Percentiles rank a stretch among this genome's conserved stretches.
These are phyloP conservation scores for Drosophila novamexicana DNA, from an alignment of 1,140 invertebrate genomes.

Conservation along the genomic window DNA sequence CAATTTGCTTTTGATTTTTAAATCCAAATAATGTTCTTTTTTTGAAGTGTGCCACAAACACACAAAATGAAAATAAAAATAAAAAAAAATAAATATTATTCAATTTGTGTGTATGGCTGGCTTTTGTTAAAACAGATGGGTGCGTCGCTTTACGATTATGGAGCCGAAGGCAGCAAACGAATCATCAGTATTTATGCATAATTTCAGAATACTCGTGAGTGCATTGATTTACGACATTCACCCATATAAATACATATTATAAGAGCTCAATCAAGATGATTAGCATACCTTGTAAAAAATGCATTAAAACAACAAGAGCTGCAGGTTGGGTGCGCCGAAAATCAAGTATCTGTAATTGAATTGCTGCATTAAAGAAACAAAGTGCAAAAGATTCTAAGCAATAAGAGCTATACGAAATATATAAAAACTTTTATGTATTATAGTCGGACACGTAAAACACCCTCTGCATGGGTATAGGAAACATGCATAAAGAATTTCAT, in stretches of 20 bases:
- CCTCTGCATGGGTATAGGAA: slow-evolving; percentile 11
- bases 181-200: slow-evolving; percentile 14
- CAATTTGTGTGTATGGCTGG: slow-evolving; percentile 6
- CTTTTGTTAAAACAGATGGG: slow-evolving; percentile 25
- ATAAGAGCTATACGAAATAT: too few species aligned
- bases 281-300: slow-evolving; percentile 17
- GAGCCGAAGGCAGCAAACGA: slow-evolving; percentile 1
- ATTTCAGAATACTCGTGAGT: slow-evolving; percentile 22
- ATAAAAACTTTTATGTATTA: too few species aligned
- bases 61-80: background rate
- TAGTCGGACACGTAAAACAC: background rate
- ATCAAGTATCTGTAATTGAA: too few species aligned
- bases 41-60: slow-evolving; percentile 17
- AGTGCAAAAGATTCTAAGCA: too few species aligned
- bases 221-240: slow-evolving; percentile 31
- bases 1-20: slow-evolving; percentile 10
- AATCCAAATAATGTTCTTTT: slow-evolving; percentile 7
- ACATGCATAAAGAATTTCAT: slow-evolving; percentile 56
- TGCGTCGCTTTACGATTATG: slow-evolving; percentile 11
- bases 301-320: background rate
- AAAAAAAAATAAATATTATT: slow-evolving; percentile 10
- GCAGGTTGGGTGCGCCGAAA: too few species aligned
- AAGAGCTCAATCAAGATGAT: slow-evolving; percentile 15
- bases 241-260: background rate
- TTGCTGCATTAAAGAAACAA: too few species aligned